Evolutionary conservation across 2,888 invertebrate genomes (phyloP).

Genomic region (Apamea crenata): DNA sequence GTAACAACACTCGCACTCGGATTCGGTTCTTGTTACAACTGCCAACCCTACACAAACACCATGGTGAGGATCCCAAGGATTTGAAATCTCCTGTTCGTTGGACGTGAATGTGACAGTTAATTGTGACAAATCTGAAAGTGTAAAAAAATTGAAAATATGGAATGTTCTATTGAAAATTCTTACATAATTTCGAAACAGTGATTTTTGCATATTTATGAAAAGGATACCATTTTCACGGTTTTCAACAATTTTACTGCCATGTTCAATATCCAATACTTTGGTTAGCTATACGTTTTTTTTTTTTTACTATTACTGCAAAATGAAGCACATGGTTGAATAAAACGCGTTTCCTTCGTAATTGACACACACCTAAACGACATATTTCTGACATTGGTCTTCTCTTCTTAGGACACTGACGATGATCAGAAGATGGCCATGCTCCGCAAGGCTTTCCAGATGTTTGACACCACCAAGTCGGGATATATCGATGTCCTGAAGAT

Average conservation of each 20-base stretch:
- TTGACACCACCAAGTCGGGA: conserved; percentile 97
- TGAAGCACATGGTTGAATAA: background rate
- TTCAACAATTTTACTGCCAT: background rate
- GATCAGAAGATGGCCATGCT: conserved; percentile 96
- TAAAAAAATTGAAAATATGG: background rate
- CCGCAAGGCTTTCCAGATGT: conserved; percentile 99
- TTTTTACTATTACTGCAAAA: background rate
- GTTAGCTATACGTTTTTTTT: background rate
- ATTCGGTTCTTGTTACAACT: conserved; percentile 89
- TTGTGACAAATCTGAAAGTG: conserved; percentile 56
- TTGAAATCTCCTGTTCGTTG: conserved; percentile 64
- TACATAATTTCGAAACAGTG: conserved; percentile 47
- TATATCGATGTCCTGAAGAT: conserved; percentile 97
- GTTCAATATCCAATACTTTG: background rate
- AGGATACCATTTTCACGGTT: conserved; percentile 1
- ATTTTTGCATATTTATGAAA: conserved; percentile 15
- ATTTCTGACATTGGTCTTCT: conserved; percentile 43
- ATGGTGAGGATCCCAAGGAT: conserved; percentile 83
- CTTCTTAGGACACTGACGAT: conserved; percentile 91
- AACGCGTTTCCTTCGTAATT: background rate
- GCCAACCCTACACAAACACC: conserved; percentile 80
- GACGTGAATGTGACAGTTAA: conserved; percentile 67
- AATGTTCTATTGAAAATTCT: conserved; percentile 10
- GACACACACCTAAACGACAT: background rate
- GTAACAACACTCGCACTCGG: conserved; percentile 90